These are phyloP conservation scores for Pachycephus smyrnensis DNA, from an alignment of 2,888 invertebrate genomes.

Conservation along the genomic window DNA sequence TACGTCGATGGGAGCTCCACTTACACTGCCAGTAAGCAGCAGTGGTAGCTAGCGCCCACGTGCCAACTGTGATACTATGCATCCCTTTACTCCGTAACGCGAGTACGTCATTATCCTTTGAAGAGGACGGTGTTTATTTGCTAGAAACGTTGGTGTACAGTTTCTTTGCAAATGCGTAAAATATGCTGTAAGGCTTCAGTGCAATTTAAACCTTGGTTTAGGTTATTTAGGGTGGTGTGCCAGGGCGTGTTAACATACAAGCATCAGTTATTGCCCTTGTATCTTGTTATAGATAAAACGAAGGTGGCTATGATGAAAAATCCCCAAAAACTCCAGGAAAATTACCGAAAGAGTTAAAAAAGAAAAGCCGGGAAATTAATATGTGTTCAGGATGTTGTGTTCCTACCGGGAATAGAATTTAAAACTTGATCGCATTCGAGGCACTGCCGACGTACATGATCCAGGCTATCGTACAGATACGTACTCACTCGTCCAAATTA, in stretches of 20 bases:
- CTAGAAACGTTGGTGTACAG: slow-evolving; percentile 46
- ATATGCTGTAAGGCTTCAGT: slow-evolving; percentile 56
- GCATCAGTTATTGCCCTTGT: slow-evolving; percentile 37
- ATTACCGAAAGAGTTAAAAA: not conserved
- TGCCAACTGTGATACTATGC: slow-evolving; percentile 66
- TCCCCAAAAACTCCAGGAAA: not conserved
- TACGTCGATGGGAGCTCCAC: slow-evolving; percentile 63
- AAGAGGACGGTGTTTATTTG: slow-evolving; percentile 42
- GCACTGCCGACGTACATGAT: not conserved
- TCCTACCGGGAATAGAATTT: slow-evolving; percentile 27
- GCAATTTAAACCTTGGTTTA: slow-evolving; percentile 56
- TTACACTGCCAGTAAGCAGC: slow-evolving; percentile 64
- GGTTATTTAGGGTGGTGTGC: slow-evolving; percentile 43
- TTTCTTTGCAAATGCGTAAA: slow-evolving; percentile 52
- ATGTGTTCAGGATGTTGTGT: slow-evolving; percentile 38
- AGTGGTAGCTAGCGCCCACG: slow-evolving; percentile 66
- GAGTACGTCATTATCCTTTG: slow-evolving; percentile 63
- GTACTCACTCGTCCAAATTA: not conserved
- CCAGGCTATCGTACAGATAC: not conserved
- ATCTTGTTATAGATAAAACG: not conserved
- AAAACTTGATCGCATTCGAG: not conserved
- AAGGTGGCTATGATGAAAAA: not conserved
- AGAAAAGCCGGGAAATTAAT: slow-evolving; percentile 19
- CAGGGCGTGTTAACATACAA: slow-evolving; percentile 50
- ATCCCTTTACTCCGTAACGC: slow-evolving; percentile 59